Conservation (phyloP, 2,113 vertebrate genomes). For the Ia io region DNA sequence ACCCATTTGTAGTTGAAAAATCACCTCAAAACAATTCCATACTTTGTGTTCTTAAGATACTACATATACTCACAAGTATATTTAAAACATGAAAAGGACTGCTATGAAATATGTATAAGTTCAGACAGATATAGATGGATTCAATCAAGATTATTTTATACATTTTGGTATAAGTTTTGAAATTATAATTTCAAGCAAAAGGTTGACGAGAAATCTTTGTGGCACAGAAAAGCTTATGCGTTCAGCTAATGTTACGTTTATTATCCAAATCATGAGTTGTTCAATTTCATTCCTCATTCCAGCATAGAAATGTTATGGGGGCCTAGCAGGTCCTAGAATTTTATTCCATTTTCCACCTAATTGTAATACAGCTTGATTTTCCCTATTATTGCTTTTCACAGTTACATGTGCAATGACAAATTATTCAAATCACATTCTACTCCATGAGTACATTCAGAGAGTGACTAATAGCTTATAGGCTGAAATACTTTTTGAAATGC, state of each 20-base stretch:
- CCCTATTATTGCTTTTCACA: not conserved
- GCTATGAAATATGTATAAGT: not conserved
- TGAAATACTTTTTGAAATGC: not conserved
- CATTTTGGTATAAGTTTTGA: not conserved
- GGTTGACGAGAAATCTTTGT: not conserved
- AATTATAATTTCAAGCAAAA: constrained; percentile 38
- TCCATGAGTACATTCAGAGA: not conserved
- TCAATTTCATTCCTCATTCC: not conserved
- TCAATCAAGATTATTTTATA: constrained; percentile 2
- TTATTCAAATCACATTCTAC: constrained; percentile 14
- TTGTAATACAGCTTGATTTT: not conserved
- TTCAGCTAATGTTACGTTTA: constrained; percentile 12
- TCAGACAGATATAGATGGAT: not conserved
- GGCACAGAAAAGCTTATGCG: not conserved
- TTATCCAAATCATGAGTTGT: not conserved
- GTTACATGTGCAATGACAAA: constrained; percentile 12
- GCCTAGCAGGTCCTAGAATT: not conserved
- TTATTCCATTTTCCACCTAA: constrained; percentile 9
- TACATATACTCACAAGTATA: not conserved
- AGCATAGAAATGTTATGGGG: not conserved
- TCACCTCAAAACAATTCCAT: not conserved
- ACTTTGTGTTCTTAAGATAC: not conserved
- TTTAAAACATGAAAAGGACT: constrained; percentile 32
- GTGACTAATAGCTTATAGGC: not conserved
- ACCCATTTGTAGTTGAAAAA: not conserved